Conservation (phyloP, 2,888 invertebrate species). For the Heliconius erato region DNA sequence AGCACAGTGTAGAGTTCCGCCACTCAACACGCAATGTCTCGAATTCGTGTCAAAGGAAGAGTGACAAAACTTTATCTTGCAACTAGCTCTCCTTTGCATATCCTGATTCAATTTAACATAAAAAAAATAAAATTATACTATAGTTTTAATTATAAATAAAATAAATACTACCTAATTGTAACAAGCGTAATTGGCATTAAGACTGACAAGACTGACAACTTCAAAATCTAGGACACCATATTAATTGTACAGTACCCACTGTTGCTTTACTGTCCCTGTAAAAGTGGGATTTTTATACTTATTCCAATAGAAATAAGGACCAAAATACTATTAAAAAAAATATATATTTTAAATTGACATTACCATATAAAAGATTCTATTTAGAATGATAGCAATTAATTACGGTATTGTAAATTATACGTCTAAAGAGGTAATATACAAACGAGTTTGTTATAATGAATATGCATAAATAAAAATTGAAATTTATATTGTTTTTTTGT, state of each 20-base stretch:
- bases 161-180: slow-evolving; percentile 18
- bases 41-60: neutral
- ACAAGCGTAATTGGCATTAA: slow-evolving; percentile 21
- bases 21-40: neutral
- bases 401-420: neutral
- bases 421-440: neutral
- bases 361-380: neutral
- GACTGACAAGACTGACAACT: slow-evolving; percentile 23
- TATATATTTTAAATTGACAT: neutral
- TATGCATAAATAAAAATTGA: neutral
- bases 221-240: slow-evolving; percentile 16
- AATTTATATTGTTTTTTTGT: neutral
- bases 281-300: slow-evolving; percentile 24
- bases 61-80: neutral
- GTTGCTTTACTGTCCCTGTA: neutral
- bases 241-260: slow-evolving; percentile 4
- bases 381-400: neutral
- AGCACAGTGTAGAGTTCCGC: neutral
- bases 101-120: neutral
- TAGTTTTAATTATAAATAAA: neutral
- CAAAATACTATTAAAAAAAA: neutral
- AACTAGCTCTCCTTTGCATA: neutral
- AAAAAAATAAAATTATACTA: neutral
- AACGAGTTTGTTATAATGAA: neutral
- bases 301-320: slow-evolving; percentile 2